These are phyloP conservation scores for Drosophila melanosoma DNA, from an alignment of 2,888 invertebrate species.

Conservation along the genomic window DNA sequence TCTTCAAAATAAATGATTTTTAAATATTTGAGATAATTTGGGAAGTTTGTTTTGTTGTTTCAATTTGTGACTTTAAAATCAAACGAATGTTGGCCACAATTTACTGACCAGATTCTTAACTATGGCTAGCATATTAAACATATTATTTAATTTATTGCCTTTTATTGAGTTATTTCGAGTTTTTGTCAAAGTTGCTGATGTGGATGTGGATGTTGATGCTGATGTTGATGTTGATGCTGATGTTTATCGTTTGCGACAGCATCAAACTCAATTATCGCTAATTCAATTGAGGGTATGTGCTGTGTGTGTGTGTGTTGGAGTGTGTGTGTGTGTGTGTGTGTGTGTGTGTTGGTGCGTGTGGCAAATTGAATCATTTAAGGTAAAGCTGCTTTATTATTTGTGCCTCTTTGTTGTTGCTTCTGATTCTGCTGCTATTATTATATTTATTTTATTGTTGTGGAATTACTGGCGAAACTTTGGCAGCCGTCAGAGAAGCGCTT, in stretches of 20 bases:
- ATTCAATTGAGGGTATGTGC: slow-evolving; percentile 55
- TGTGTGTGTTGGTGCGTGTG: slow-evolving; percentile 23
- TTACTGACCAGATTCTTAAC: slow-evolving; percentile 11
- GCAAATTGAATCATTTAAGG: slow-evolving; percentile 66
- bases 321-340: slow-evolving; percentile 9
- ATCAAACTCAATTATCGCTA: slow-evolving; percentile 66
- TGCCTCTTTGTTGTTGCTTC: slow-evolving; percentile 9
- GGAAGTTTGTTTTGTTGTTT: neutral
- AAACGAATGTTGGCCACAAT: neutral
- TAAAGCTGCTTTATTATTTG: slow-evolving; percentile 65
- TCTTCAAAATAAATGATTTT: neutral
- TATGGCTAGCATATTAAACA: slow-evolving; percentile 29
- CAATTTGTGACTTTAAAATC: neutral
- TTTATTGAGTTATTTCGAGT: slow-evolving; percentile 60
- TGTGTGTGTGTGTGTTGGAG: neutral
- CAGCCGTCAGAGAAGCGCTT: slow-evolving; percentile 47
- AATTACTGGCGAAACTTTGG: slow-evolving; percentile 55
- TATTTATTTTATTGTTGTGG: slow-evolving; percentile 53
- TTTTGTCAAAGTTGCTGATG: slow-evolving; percentile 22
- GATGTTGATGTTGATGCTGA: slow-evolving; percentile 22
- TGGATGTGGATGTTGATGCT: slow-evolving; percentile 2
- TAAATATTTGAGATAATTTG: neutral
- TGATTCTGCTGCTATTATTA: slow-evolving; percentile 20
- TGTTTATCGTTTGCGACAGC: slow-evolving; percentile 59
- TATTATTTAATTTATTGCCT: slow-evolving; percentile 58